Base-by-base conservation (phyloP, 2,797 vertebrate species). In the Xyrichtys novacula region DNA sequence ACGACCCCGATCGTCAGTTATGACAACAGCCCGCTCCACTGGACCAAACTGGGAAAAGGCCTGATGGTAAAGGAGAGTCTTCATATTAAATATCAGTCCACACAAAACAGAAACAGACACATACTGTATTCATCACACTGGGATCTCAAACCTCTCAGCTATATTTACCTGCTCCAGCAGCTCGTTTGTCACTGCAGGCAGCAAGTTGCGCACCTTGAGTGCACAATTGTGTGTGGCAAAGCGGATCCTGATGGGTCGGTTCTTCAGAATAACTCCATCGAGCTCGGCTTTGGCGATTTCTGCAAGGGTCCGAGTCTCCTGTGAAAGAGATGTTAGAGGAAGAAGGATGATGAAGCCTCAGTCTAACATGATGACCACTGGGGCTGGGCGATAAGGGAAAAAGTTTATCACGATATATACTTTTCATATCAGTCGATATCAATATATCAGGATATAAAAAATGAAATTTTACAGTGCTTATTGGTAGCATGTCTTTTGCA, bases 241-340 rank as follows among this genome's bases (percentile, higher is more conserved):
- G 58, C 98, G 96, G 86, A 99, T 94, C 54, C 95, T 94, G 57
- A 99, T 95, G 0, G 95, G 95, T 62, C 97, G 93, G 72, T 97
- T 98, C 72, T 95, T 96, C 87, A 99, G 64, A 64, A 98, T 80
- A 3, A 93, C 97, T 61, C 97, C 97, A 65, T 99, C 98, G 75
- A 99, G 88, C 77, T 98, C 97, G 36, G 95, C 96, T 89, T 99
- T 99, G 15, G 98, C 98, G 44, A 99, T 97, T 87, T 99, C 97
- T 66, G 98, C 98, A 78, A 99, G 81, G 1, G 96, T 99, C 75
- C 96, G 94, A 25, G 96, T 97, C 93, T 99, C 98, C 98, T 99
- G 69, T 54, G 87, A 76, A 42, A 89, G 2, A 65, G 47, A 63
- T 56, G 3, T n/a, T n/a, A n/a, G 12, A 3, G 5, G 49, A 0